Base-by-base conservation (phyloP, 2,888 invertebrate genomes). In the Chouioia cunea region DNA sequence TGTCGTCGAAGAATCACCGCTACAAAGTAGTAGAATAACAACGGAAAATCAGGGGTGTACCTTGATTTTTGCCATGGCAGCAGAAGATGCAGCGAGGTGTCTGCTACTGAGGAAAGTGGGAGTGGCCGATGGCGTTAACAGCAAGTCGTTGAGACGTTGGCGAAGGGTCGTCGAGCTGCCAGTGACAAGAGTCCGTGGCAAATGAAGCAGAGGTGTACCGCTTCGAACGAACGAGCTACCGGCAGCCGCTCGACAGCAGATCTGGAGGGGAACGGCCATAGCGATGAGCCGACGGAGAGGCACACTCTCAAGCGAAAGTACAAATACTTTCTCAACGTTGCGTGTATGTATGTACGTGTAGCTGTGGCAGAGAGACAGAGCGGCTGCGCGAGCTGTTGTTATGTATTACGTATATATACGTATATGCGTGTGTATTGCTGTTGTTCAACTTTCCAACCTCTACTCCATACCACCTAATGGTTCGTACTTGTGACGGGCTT, bases 31-130 rank as follows among this genome's bases (percentile, higher is more conserved):
- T 6, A 36, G 36, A 3, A 36, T 36, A 36, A 36, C 10, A 12
- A 12, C 27, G 6, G 36, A 4, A 50, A 16, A 16, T 16, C 16
- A 3, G 4, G 16, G 16, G 50, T 2, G 52, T 63, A 84, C 84
- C 83, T 84, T 80, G 69, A 84, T 84, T 78, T 84, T 84, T 2
- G 77, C 79, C 84, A 84, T 84, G 48, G 76, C 76, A 67, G 75
- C 71, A 20, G 80, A 71, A 4, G 82, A 69, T 14, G 54, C 67
- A 44, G 58, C 58, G 15, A 71, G 64, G 56, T 70, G 64, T 54
- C 74, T 58, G 47, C 52, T 8, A 50, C 69, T 20, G 44, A 69
- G 36, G 43, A 56, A 64, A 53, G 27, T 48, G 23, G 27, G 47
- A 52, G 70, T 12, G 43, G 62, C 23, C 59, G 66, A n/a, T n/a